Conservation (phyloP, 2,113 vertebrate genomes). For the Platanista minor region DNA sequence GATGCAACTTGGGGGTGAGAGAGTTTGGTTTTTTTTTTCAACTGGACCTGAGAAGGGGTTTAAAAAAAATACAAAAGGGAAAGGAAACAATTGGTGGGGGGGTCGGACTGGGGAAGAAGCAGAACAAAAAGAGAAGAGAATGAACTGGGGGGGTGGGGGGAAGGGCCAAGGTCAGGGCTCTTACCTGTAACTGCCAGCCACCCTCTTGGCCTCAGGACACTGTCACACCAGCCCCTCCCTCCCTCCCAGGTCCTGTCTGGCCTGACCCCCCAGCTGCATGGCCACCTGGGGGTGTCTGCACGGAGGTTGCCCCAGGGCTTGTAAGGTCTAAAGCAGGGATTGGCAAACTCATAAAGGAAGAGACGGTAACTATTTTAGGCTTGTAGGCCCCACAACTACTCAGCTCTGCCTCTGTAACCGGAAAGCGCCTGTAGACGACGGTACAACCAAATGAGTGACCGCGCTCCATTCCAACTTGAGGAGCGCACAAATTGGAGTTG, state of each 20-base stretch:
- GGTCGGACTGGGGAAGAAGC: background rate
- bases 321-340: background rate
- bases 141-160: background rate
- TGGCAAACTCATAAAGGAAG: background rate
- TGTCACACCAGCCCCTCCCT: background rate
- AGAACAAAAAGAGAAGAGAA: background rate
- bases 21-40: background rate
- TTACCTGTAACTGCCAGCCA: background rate
- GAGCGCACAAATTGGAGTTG: background rate
- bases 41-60: background rate
- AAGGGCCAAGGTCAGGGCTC: background rate
- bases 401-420: background rate
- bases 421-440: no score
- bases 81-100: background rate
- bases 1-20: background rate
- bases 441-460: background rate
- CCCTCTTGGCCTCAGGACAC: background rate
- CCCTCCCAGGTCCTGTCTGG: background rate
- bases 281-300: background rate
- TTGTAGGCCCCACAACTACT: background rate
- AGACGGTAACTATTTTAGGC: background rate
- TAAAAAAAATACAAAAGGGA: background rate
- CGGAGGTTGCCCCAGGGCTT: background rate
- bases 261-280: background rate
- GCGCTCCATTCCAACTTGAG: background rate